Conservation (phyloP, 1,140 invertebrate genomes). For the Hermetia illucens region DNA sequence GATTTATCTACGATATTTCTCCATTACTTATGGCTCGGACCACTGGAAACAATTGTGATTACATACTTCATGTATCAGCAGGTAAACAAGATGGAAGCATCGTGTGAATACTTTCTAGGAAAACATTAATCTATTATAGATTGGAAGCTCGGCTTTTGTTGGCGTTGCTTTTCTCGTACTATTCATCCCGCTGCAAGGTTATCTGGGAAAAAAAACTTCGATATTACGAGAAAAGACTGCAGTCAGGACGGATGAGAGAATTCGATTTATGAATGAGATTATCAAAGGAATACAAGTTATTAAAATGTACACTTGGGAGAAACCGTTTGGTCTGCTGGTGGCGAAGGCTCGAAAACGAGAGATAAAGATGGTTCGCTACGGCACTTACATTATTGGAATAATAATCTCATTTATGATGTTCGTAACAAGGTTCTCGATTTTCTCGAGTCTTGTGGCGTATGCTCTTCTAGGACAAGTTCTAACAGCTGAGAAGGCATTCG, state of each 20-base stretch:
- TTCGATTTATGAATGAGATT: slow-evolving; percentile 72
- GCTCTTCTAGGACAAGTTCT: slow-evolving; percentile 36
- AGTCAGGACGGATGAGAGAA: slow-evolving; percentile 57
- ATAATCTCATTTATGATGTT: slow-evolving; percentile 50
- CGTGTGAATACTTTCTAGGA: no score
- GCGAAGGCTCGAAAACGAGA: slow-evolving; percentile 33
- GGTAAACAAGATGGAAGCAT: no score
- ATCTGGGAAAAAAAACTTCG: slow-evolving; percentile 48
- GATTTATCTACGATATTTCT: slow-evolving; percentile 52
- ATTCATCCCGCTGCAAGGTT: slow-evolving; percentile 65
- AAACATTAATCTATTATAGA: slow-evolving; percentile 30
- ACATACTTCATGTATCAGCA: slow-evolving; percentile 61
- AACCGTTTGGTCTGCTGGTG: slow-evolving; percentile 47
- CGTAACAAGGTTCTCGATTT: slow-evolving; percentile 40
- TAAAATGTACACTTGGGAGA: slow-evolving; percentile 60
- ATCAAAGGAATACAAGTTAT: slow-evolving; percentile 70
- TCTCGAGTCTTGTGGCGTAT: slow-evolving; percentile 40
- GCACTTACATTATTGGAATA: slow-evolving; percentile 50
- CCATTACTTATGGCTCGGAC: slow-evolving; percentile 69
- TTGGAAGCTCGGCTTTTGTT: slow-evolving; percentile 52
- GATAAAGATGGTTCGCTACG: slow-evolving; percentile 37
- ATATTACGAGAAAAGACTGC: slow-evolving; percentile 45
- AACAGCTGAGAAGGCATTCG: slow-evolving; percentile 37
- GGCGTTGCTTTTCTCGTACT: slow-evolving; percentile 58
- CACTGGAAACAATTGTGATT: slow-evolving; percentile 61